Base-by-base conservation (phyloP, 1,140 invertebrate species). In the Gonatopus flavifemur region DNA sequence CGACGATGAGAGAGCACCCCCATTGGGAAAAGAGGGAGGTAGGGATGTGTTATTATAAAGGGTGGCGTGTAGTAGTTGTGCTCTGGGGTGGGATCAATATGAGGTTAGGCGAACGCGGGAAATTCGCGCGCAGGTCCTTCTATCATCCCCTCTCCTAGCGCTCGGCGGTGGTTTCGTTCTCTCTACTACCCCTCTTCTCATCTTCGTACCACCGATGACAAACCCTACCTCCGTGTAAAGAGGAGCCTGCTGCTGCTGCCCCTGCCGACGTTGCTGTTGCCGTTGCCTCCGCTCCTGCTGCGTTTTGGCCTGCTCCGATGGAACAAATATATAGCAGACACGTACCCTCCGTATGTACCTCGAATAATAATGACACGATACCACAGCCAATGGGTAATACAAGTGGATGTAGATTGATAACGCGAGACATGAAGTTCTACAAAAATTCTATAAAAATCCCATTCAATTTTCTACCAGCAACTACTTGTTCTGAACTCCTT, bases 21-120 rank as follows among this genome's bases (percentile, higher is more conserved):
- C 13, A 15, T 20, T 19, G 36, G 31, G 10, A 15, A 33, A 24
- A 13, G 32, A 30, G 7, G 9, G 6, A 1, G n/a, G 10, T 18
- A 42, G 6, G 20, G 3, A 16, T 16, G 38, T 15, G 30, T 45
- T 13, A 19, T 6, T 9, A 9, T 12, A 47, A 45, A 28, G 48
- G 20, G 30, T n/a, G 18, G 28, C 25, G n/a, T 57, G 52, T 57
- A 37, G 54, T 56, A 52, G 51, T 51, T 37, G 47, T n/a, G n/a
- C n/a, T n/a, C 64, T 66, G 68, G 74, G 72, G 68, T 75, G 72
- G 70, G 75, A 78, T 78, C 76, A 77, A 78, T 78, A 78, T 77
- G 73, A 77, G 74, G 70, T 76, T 75, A 71, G 68, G 57, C 68
- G 67, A 76, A 77, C 72, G 74, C 74, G 76, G 74, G 72, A 75